Evolutionary conservation across 1,140 invertebrate species (phyloP).

Genomic region (Drosophila sp.): DNA sequence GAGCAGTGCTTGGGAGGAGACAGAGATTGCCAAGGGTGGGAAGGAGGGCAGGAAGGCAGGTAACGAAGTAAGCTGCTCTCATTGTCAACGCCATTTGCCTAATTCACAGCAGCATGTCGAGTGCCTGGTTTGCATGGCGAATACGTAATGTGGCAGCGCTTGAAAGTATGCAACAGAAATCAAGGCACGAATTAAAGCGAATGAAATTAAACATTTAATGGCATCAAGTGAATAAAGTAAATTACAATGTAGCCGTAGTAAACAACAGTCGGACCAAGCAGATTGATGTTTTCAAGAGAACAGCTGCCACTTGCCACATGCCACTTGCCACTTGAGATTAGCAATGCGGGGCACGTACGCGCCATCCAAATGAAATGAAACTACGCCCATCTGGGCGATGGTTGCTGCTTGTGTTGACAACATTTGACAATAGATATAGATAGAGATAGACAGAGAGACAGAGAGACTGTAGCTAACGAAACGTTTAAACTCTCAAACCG

Average conservation of each 20-base stretch:
- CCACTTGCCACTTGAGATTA: slow-evolving; percentile 43
- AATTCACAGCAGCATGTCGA: slow-evolving; percentile 52
- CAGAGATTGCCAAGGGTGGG: background rate
- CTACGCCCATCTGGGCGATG: slow-evolving; percentile 56
- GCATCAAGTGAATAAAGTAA: slow-evolving; percentile 65
- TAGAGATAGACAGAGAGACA: too few relatives aligned
- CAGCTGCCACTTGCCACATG: slow-evolving; percentile 34
- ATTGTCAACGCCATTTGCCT: slow-evolving; percentile 62
- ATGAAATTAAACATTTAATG: slow-evolving; percentile 72
- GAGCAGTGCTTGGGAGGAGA: background rate
- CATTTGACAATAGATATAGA: too few relatives aligned
- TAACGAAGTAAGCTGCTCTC: slow-evolving; percentile 41
- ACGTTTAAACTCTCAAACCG: slow-evolving; percentile 12
- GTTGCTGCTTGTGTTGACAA: slow-evolving; percentile 24
- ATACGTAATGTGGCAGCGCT: slow-evolving; percentile 43
- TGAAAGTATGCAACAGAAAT: slow-evolving; percentile 37
- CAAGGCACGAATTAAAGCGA: slow-evolving; percentile 39
- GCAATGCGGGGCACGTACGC: slow-evolving; percentile 59
- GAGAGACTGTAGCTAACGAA: too few relatives aligned
- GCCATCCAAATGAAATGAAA: slow-evolving; percentile 74
- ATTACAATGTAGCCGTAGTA: slow-evolving; percentile 27
- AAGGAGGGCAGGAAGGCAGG: too few relatives aligned
- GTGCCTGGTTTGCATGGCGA: slow-evolving; percentile 47
- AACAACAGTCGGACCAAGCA: slow-evolving; percentile 49
- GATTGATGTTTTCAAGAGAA: slow-evolving; percentile 58